Conservation (phyloP, 2,888 invertebrate species). For the Polydrusus cervinus region DNA sequence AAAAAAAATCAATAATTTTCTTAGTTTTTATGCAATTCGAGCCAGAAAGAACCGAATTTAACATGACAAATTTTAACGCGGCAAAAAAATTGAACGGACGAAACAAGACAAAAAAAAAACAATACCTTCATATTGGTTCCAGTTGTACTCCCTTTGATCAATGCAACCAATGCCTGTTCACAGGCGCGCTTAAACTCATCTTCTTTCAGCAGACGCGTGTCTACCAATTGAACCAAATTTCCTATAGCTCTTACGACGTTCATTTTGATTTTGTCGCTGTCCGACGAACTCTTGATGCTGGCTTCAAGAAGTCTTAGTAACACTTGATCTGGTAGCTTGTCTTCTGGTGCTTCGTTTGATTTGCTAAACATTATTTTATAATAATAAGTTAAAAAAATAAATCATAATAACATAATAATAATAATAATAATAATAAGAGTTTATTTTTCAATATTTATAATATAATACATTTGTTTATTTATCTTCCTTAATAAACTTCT, state of each 20-base stretch:
- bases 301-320: slow-evolving; percentile 80
- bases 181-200: slow-evolving; percentile 74
- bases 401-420: too few species aligned
- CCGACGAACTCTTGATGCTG: slow-evolving; percentile 73
- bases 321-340: slow-evolving; percentile 78
- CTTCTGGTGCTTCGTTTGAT: slow-evolving; percentile 59
- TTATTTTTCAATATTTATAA: too few species aligned
- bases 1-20: too few species aligned
- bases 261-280: slow-evolving; percentile 84
- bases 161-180: slow-evolving; percentile 77
- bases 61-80: too few species aligned
- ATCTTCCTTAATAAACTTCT: too few species aligned
- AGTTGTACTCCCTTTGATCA: slow-evolving; percentile 81
- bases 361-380: slow-evolving; percentile 46
- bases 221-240: slow-evolving; percentile 82
- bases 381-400: too few species aligned
- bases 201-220: slow-evolving; percentile 72
- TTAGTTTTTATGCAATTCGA: too few species aligned
- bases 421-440: too few species aligned
- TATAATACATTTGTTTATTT: too few species aligned
- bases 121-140: slow-evolving; percentile 85
- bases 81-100: too few species aligned
- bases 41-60: too few species aligned
- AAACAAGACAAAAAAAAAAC: too few species aligned
- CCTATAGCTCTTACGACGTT: slow-evolving; percentile 89